A percentile compares a stretch with the other conserved stretches of the same genome.
phyloP scores from a whole-genome alignment of 2,113 vertebrate genomes.

The Cacatua alba region DNA sequence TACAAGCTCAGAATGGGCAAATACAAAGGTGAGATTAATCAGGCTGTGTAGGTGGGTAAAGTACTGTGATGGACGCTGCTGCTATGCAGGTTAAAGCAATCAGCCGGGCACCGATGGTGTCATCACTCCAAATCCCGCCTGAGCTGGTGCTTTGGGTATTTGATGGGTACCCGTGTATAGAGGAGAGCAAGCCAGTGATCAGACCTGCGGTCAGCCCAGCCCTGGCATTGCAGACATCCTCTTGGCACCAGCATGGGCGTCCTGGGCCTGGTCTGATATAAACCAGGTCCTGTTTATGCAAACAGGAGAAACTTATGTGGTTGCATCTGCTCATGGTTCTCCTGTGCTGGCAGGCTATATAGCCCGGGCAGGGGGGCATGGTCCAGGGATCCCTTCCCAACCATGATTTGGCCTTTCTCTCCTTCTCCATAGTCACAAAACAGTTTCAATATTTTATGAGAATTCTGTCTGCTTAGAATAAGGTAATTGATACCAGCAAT shows the following conservation, averaged over 20 bases:
- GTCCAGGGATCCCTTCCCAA: neutral
- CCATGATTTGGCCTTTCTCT: neutral
- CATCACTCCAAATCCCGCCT: neutral
- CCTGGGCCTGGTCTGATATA: rapidly evolving
- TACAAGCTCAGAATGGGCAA: neutral
- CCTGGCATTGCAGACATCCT: neutral
- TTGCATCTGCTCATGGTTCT: neutral
- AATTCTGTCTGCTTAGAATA: slow-evolving; percentile 26
- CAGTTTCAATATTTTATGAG: neutral
- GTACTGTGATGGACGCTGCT: neutral
- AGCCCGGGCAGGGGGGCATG: rapidly evolving
- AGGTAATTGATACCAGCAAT: slow-evolving; percentile 67
- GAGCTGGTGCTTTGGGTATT: neutral
- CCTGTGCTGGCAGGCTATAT: rapidly evolving
- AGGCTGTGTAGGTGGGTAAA: neutral
- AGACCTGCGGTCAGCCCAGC: neutral
- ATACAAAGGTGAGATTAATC: neutral
- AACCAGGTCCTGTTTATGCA: neutral
- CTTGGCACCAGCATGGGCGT: rapidly evolving
- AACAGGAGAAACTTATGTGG: rapidly evolving
- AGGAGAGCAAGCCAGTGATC: neutral
- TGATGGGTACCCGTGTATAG: neutral
- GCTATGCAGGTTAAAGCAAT: neutral
- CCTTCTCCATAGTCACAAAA: neutral
- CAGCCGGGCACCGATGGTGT: neutral